Base-by-base conservation (phyloP, 2,797 vertebrate genomes). In the Kryptopterus vitreolus region DNA sequence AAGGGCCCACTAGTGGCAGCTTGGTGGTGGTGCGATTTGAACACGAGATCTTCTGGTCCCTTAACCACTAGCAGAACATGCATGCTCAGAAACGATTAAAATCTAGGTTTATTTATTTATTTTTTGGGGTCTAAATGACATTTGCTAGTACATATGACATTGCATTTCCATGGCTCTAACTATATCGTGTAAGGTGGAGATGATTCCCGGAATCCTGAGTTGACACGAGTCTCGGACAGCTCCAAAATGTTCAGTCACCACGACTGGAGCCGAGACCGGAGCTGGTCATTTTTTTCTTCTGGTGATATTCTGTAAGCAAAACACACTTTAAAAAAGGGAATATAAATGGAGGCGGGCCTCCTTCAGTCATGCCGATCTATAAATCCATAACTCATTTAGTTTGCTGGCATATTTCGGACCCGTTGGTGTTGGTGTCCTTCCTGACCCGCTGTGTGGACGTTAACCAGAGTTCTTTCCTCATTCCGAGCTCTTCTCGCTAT, bases 341-440 rank as follows among this genome's bases (percentile, higher is more conserved):
- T 62, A 29, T 62, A 63, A 59, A 48, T 43, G 6, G 65, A 38
- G 7, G 29, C 33, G 43, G 24, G 26, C 61, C 43, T 76, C 43
- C 33, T 26, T 48, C 43, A 31, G 57, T 76, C 52, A 53, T 58
- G 33, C 58, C 50, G 74, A 76, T 76, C 43, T 63, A 52, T 62
- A 63, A 63, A 31, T 50, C 74, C n/a, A 22, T 50, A 52, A 61
- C 58, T 50, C 18, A 63, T 62, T 63, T 76, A 71, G 6, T 61
- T 16, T 55, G 66, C 57, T 50, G 33, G 53, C 55, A 48, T 18
- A 63, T 29, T 71, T 57, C 31, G 74, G 20, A 63, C 58, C 10
- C 43, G 16, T 57, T 81, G n/a, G 71, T 69, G 57, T 76, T 76
- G 38, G 26, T n/a, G 43, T 38, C 80, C 80, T 81, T 76, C 46